Evolutionary conservation across 2,113 vertebrate species (phyloP).

Genomic region (Tonatia bakeri): DNA sequence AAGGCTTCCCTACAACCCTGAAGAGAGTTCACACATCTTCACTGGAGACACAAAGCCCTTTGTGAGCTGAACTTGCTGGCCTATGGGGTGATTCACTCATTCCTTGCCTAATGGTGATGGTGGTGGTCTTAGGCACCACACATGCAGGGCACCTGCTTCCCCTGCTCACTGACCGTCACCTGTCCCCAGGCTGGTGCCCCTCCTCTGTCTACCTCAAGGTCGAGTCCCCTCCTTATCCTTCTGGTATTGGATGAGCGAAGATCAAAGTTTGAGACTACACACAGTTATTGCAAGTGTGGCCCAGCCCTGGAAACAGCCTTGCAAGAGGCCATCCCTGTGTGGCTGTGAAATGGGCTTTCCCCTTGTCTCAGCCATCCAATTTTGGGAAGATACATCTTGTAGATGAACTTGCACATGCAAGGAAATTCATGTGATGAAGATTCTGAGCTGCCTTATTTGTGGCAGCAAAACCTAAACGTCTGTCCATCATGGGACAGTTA

Average conservation of each 20-base stretch:
- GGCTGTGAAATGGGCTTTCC: background rate
- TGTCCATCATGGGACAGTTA: too few species aligned
- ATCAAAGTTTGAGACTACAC: background rate
- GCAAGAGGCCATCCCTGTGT: background rate
- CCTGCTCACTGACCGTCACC: background rate
- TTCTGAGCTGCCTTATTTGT: rapidly evolving
- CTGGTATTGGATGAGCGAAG: background rate
- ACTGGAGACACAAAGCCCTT: background rate
- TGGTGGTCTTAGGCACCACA: background rate
- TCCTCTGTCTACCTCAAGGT: background rate
- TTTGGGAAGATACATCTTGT: too few species aligned
- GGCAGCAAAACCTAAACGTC: background rate
- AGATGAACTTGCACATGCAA: background rate
- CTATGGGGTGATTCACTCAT: background rate
- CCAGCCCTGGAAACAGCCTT: background rate
- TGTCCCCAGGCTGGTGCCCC: too few species aligned
- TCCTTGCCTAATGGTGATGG: background rate
- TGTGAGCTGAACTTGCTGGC: background rate
- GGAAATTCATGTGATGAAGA: background rate
- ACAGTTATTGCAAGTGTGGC: background rate
- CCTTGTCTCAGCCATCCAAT: rapidly evolving
- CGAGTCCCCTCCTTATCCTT: background rate
- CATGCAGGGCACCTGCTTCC: background rate
- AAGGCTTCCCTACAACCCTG: background rate
- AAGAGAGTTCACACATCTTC: background rate